Evolutionary conservation across 2,113 vertebrate genomes (phyloP).

Genomic region (Neodontobutis hainanensis): DNA sequence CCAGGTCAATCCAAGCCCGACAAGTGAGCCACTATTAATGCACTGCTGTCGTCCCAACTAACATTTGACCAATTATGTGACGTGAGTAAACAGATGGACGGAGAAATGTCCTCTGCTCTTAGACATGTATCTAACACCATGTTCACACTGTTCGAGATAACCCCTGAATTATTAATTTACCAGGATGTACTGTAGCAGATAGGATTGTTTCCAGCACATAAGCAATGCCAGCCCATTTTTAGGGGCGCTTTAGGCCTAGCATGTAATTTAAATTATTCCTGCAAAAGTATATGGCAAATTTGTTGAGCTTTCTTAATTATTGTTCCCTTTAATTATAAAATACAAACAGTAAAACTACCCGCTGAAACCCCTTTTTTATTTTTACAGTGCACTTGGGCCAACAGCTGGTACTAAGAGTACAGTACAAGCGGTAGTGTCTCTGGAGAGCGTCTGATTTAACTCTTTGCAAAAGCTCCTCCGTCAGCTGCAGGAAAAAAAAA

Average conservation of each 20-base stretch:
- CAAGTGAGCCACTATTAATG: constrained; percentile 34
- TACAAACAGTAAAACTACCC: no score
- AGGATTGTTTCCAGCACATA: no score
- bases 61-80: constrained; percentile 50
- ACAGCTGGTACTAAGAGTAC: constrained; percentile 22
- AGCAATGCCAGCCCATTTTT: no score
- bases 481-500: constrained; percentile 55
- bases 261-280: no score
- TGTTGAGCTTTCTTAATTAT: no score
- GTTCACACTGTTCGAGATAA: constrained; percentile 22
- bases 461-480: constrained; percentile 57
- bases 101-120: constrained; percentile 25
- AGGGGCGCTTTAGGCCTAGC: no score
- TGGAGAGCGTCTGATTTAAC: constrained; percentile 57
- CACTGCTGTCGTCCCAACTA: constrained; percentile 35
- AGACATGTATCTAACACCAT: constrained; percentile 23
- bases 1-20: constrained; percentile 41
- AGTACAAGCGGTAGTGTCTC: constrained; percentile 36
- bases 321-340: no score
- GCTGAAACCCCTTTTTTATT: neutral
- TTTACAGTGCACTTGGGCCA: constrained; percentile 17
- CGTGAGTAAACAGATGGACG: constrained; percentile 49
- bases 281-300: no score
- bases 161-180: no score
- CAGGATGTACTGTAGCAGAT: no score